Conservation (phyloP, 2,888 invertebrate species). For the Habrosyne pyritoides region DNA sequence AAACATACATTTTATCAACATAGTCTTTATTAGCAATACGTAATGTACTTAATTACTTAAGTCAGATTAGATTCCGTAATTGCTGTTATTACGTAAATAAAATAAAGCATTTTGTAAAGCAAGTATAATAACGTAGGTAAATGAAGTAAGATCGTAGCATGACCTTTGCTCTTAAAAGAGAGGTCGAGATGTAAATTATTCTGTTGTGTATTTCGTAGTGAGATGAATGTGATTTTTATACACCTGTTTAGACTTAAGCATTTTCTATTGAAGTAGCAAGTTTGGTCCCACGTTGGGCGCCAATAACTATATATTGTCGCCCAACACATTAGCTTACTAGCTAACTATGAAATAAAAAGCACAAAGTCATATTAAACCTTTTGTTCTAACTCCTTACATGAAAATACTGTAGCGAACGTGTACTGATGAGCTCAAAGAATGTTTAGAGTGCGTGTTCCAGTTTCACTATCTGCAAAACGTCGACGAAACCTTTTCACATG, state of each 20-base stretch:
- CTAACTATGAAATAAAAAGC: conserved; percentile 4
- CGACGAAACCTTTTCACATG: conserved; percentile 6
- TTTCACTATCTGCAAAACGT: conserved; percentile 2
- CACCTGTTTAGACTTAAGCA: not conserved
- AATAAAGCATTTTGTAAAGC: not conserved
- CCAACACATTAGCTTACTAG: no score
- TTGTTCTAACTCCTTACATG: not conserved
- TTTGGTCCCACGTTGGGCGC: conserved; percentile 18
- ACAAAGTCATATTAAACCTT: not conserved
- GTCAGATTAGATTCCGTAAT: not conserved
- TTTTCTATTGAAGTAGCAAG: conserved; percentile 11
- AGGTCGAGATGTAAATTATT: conserved; percentile 5
- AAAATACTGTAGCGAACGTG: conserved; percentile 20
- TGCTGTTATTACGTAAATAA: not conserved
- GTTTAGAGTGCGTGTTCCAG: conserved; percentile 5
- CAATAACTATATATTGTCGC: conserved; percentile 14
- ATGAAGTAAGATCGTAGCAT: not conserved
- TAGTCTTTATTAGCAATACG: not conserved
- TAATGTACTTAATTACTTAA: no score
- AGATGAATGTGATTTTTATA: not conserved
- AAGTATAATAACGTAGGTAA: not conserved
- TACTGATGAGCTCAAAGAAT: conserved; percentile 14
- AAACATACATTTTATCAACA: no score
- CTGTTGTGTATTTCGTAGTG: not conserved
- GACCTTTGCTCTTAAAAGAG: not conserved